phyloP scores from a whole-genome alignment of 2,888 invertebrate genomes.

The Leucoptera coffeella region DNA sequence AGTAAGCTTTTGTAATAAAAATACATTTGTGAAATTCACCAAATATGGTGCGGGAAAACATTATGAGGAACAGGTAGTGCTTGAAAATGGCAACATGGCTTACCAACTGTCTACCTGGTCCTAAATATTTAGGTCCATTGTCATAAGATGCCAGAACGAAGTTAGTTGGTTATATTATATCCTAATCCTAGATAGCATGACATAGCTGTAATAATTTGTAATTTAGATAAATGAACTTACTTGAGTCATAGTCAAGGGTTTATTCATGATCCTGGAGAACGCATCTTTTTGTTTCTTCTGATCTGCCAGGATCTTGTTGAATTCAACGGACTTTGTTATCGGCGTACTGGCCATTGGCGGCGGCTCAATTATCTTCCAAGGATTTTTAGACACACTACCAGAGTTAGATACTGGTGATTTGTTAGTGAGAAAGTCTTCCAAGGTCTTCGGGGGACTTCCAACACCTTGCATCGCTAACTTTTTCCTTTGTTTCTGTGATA shows the following conservation, averaged over 20 bases:
- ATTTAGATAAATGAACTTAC: no score
- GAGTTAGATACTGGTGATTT: constrained; percentile 17
- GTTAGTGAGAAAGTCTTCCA: constrained; percentile 18
- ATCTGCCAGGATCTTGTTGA: constrained; percentile 60
- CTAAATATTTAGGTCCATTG: no score
- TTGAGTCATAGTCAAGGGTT: constrained; percentile 70
- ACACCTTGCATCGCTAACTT: constrained; percentile 45
- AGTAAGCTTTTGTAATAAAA: no score
- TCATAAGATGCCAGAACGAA: no score
- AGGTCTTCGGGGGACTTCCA: constrained; percentile 18
- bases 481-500: constrained; percentile 62
- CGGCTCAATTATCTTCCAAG: constrained; percentile 27
- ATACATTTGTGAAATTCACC: no score
- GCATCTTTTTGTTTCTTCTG: constrained; percentile 69
- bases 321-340: constrained; percentile 29
- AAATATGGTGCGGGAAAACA: no score
- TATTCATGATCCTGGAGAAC: constrained; percentile 63
- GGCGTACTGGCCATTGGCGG: constrained; percentile 21
- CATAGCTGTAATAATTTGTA: no score
- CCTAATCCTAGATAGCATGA: no score
- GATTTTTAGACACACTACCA: constrained; percentile 43
- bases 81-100: no score
- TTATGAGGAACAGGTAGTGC: no score
- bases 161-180: no score
- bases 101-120: no score